Evolutionary conservation across 1,140 invertebrate genomes (phyloP).

Genomic region (Hycleus cichorii): DNA sequence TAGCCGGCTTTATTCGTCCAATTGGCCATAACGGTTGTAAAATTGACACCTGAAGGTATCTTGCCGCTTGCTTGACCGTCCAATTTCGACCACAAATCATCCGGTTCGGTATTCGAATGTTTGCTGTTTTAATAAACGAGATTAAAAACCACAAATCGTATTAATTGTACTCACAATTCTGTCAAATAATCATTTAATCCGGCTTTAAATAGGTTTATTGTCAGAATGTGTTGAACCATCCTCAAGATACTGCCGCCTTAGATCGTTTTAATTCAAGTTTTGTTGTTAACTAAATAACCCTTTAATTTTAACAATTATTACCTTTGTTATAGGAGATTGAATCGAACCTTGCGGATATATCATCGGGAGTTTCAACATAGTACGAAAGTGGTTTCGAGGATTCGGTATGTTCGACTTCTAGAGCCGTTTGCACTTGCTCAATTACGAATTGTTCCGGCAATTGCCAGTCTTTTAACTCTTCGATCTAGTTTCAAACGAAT

Average conservation of each 20-base stretch:
- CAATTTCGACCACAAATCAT: constrained; percentile 3
- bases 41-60: constrained; percentile 9
- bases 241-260: constrained; percentile 55
- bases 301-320: constrained; percentile 17
- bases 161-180: constrained; percentile 39
- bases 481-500: constrained; percentile 6
- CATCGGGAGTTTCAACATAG: constrained; percentile 41
- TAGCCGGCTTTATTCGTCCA: constrained; percentile 57
- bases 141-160: background rate
- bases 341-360: constrained; percentile 50
- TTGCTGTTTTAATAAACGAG: constrained; percentile 1
- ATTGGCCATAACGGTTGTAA: constrained; percentile 50
- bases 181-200: constrained; percentile 51
- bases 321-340: constrained; percentile 57
- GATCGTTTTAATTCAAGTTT: background rate
- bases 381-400: constrained; percentile 50
- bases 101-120: constrained; percentile 4
- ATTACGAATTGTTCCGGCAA: constrained; percentile 50
- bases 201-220: constrained; percentile 50
- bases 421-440: constrained; percentile 55
- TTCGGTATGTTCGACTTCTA: constrained; percentile 56
- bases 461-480: constrained; percentile 8
- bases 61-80: background rate
- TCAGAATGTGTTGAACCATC: constrained; percentile 70
- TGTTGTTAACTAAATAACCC: background rate